Evolutionary conservation across 2,888 invertebrate genomes (phyloP).

Genomic region (Sminthurides aquaticus): DNA sequence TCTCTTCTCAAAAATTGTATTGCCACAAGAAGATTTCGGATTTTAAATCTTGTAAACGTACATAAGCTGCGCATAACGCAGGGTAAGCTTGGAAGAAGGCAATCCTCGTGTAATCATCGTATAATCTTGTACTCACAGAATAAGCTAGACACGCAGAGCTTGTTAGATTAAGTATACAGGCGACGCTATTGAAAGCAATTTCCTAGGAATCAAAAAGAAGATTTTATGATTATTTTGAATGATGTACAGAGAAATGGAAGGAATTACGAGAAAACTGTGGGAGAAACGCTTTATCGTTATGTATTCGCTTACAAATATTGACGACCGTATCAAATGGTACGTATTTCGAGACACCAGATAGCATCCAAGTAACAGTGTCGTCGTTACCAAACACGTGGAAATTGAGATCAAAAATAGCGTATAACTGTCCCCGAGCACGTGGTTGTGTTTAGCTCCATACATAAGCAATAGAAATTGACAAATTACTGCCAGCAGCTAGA

Average conservation of each 20-base stretch:
- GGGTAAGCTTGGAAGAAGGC: conserved; percentile 76
- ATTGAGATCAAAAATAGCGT: conserved; percentile 73
- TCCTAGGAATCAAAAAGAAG: conserved; percentile 54
- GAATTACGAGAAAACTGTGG: no score
- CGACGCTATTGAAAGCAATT: conserved; percentile 66
- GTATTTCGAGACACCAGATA: conserved; percentile 73
- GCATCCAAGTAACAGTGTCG: conserved; percentile 63
- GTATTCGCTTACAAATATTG: conserved; percentile 78
- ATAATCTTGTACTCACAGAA: conserved; percentile 67
- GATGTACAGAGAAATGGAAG: no score
- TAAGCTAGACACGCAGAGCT: conserved; percentile 73
- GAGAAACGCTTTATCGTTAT: no score
- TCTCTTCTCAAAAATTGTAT: conserved; percentile 7
- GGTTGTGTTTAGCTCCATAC: conserved; percentile 66
- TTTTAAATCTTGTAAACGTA: conserved; percentile 51
- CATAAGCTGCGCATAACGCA: conserved; percentile 80
- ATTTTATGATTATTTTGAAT: no score
- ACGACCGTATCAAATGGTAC: conserved; percentile 65
- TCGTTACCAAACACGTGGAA: conserved; percentile 71
- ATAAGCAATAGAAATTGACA: conserved; percentile 73
- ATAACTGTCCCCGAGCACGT: conserved; percentile 68
- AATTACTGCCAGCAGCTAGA: conserved; percentile 66
- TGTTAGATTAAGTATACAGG: conserved; percentile 68
- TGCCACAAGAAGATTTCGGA: conserved; percentile 18
- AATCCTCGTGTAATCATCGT: conserved; percentile 64